Base-by-base conservation (phyloP, 2,113 vertebrate genomes). In the Apeltes quadracus region DNA sequence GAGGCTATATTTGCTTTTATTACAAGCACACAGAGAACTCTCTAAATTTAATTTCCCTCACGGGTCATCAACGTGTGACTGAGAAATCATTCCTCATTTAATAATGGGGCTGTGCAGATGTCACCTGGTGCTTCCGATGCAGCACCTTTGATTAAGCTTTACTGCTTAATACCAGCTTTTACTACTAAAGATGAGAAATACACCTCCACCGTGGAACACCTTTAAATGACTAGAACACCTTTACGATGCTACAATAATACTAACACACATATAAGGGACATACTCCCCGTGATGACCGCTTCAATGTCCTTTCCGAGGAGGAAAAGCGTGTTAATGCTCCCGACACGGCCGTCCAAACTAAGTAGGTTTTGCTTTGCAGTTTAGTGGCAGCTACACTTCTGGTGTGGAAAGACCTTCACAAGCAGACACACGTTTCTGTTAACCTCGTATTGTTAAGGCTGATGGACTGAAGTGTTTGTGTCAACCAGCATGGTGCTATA, bases 361-460 rank as follows among this genome's bases (percentile, higher is more conserved):
- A 20, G 43, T 20, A 22, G 4, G 1, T 56, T 41, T 7, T 53
- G 29, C 38, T 34, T 29, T 66, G 59, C 7, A 72, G 20, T 22
- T 64, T 34, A 78, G 57, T 61, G 22, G 38, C 27, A 58, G 72
- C 27, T 51, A 10, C 46, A 8, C 18, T 34, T 66, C 11, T 20
- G 15, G 11, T 2, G 48, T 51, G 23, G 59, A 50, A 72, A 69
- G n/a, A 43, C 20, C n/a, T 58, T 54, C 57, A 58, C 12, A 78
- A 83, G 63, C 66, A 87, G 74, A 48, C 23, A 6, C 34, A 55
- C 34, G 50, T 78, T 85, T 78, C 78, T 72, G 54, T 43, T 62
- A 16, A 67, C 20, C 22, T 15, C 65, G 51, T 56, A 61, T 83
- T 75, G 69, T 69, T 75, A 46, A 16, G 1, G 18, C 10, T 70